These are phyloP conservation scores for Ateles fusciceps DNA, from an alignment of 2,797 vertebrate species.

Conservation along the genomic window DNA sequence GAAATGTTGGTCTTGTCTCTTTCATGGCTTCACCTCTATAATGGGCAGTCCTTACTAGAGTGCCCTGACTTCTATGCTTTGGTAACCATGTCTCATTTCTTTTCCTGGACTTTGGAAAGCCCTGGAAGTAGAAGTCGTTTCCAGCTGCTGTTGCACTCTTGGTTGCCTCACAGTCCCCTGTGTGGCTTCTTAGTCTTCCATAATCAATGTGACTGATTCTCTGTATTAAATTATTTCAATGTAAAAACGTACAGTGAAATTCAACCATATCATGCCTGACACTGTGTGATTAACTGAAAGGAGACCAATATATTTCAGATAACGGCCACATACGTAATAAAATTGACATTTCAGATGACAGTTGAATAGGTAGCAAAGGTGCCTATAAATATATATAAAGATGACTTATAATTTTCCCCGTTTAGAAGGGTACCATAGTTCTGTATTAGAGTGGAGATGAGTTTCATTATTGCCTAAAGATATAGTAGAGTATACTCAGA, in stretches of 20 bases:
- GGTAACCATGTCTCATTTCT: neutral
- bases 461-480: neutral
- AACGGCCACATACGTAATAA: neutral
- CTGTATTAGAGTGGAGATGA: neutral
- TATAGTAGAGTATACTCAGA: neutral
- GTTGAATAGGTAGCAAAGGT: neutral
- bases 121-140: neutral
- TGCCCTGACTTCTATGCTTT: neutral
- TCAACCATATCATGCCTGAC: neutral
- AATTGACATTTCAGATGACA: neutral
- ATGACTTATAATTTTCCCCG: neutral
- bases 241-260: neutral
- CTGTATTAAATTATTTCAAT: neutral
- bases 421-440: neutral
- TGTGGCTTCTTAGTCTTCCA: neutral
- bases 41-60: neutral
- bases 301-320: neutral
- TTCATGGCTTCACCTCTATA: neutral
- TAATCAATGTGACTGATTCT: neutral
- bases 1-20: neutral
- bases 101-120: neutral
- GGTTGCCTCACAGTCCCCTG: neutral
- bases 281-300: neutral
- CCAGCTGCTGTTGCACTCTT: neutral
- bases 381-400: neutral